Evolutionary conservation across 2,797 vertebrate genomes (phyloP).

Genomic region (Pseudomugil tenellus): DNA sequence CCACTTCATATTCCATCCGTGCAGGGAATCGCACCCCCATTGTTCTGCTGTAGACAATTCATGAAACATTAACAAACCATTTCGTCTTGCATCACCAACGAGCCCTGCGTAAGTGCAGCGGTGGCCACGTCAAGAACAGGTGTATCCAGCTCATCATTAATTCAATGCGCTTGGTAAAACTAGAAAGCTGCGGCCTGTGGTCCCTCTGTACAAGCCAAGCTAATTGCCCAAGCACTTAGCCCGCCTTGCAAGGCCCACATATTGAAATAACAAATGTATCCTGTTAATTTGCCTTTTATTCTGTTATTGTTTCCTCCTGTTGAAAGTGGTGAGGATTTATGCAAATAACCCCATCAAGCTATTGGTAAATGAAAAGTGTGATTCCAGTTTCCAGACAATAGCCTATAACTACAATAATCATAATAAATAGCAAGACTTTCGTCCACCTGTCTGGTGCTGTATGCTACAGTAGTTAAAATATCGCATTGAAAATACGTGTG

Average conservation of each 20-base stretch:
- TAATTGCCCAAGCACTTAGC: slow-evolving; percentile 36
- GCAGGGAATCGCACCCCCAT: slow-evolving; percentile 66
- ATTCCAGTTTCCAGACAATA: too few species aligned
- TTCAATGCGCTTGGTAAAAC: slow-evolving; percentile 72
- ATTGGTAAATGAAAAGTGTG: not conserved
- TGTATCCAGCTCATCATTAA: slow-evolving; percentile 76
- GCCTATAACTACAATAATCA: not conserved
- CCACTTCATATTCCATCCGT: slow-evolving; percentile 66
- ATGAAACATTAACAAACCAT: slow-evolving; percentile 72
- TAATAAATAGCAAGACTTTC: not conserved
- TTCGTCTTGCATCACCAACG: slow-evolving; percentile 56
- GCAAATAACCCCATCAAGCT: not conserved
- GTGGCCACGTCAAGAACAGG: slow-evolving; percentile 70
- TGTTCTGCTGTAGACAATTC: slow-evolving; percentile 64
- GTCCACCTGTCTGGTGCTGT: not conserved
- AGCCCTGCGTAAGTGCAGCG: slow-evolving; percentile 51
- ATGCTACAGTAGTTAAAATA: not conserved
- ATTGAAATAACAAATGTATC: slow-evolving; percentile 7
- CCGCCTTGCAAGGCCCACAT: slow-evolving; percentile 2
- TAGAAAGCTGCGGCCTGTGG: slow-evolving; percentile 63
- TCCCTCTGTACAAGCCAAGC: slow-evolving; percentile 37
- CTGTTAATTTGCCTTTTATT: not conserved
- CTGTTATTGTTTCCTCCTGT: not conserved
- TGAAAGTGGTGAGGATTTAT: not conserved
- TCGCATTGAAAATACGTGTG: not conserved